A percentile compares a stretch with the other conserved stretches of the same genome.
These are phyloP conservation scores for Plodia interpunctella DNA, from an alignment of 1,140 invertebrate genomes.

Conservation along the genomic window DNA sequence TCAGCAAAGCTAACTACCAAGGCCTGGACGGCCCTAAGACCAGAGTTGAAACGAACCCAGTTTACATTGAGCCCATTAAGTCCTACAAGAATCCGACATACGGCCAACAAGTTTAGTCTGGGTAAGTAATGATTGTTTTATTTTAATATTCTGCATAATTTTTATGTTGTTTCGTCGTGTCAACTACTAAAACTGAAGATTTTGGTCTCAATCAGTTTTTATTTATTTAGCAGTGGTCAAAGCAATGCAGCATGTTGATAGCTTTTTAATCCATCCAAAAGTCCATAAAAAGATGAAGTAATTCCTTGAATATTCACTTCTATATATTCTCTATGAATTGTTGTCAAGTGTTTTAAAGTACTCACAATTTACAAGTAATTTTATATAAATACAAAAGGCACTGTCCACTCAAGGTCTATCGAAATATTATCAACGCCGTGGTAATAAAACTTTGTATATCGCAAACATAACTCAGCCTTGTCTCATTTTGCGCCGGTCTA, in stretches of 20 bases:
- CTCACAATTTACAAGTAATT: no score
- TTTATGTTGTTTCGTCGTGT: no score
- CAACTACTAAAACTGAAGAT: no score
- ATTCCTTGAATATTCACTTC: no score
- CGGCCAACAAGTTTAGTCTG: slow-evolving; percentile 47
- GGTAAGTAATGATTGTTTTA: slow-evolving; percentile 37
- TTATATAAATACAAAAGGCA: neutral
- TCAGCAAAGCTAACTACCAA: slow-evolving; percentile 89
- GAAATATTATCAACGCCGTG: neutral
- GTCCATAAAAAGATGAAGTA: no score
- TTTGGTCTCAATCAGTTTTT: no score
- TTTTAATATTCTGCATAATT: neutral
- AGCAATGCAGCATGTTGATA: no score
- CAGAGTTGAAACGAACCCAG: slow-evolving; percentile 70
- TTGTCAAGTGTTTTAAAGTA: no score
- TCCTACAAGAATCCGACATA: slow-evolving; percentile 69
- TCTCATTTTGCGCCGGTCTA: neutral
- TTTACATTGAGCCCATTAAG: slow-evolving; percentile 66
- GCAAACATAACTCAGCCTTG: slow-evolving; percentile 11
- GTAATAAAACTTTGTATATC: neutral
- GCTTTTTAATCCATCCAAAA: no score
- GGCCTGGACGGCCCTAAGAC: slow-evolving; percentile 89
- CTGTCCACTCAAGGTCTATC: neutral
- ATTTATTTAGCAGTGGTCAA: neutral
- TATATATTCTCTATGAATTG: neutral